Evolutionary conservation across 2,888 invertebrate genomes (phyloP).

Genomic region (Crossocerus cetratus): DNA sequence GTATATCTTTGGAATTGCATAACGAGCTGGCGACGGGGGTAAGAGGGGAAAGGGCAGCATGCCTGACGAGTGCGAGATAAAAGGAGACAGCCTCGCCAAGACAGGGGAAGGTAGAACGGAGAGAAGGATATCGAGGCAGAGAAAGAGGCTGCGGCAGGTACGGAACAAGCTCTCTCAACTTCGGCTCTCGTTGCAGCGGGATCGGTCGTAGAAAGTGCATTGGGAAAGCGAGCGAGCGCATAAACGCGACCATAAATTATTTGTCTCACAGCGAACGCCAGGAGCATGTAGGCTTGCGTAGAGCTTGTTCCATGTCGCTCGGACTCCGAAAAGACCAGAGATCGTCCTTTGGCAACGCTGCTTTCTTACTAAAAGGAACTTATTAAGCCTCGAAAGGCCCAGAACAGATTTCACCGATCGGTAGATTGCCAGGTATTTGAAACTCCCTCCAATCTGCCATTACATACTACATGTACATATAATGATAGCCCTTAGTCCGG

Average conservation of each 20-base stretch:
- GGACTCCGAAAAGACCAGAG: slow-evolving; percentile 30
- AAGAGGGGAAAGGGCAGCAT: slow-evolving; percentile 24
- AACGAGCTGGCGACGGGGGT: slow-evolving; percentile 33
- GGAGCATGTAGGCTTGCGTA: slow-evolving; percentile 21
- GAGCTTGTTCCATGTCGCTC: slow-evolving; percentile 13
- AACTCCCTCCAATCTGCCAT: too few species aligned
- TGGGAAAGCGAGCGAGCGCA: slow-evolving; percentile 72
- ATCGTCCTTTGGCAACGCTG: slow-evolving; percentile 24
- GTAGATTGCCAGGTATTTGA: too few species aligned
- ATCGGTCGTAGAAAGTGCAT: slow-evolving; percentile 73
- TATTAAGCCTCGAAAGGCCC: too few species aligned
- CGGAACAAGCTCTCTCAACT: slow-evolving; percentile 19
- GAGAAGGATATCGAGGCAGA: slow-evolving; percentile 25
- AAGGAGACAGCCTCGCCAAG: not conserved
- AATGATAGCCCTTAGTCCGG: too few species aligned
- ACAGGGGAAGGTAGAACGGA: not conserved
- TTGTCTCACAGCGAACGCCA: slow-evolving; percentile 47
- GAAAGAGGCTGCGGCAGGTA: slow-evolving; percentile 20
- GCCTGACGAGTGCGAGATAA: slow-evolving; percentile 12
- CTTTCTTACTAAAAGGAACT: too few species aligned
- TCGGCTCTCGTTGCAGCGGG: slow-evolving; percentile 46
- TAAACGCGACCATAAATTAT: slow-evolving; percentile 73
- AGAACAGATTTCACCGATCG: too few species aligned
- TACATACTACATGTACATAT: too few species aligned
- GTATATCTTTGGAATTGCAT: slow-evolving; percentile 63